phyloP scores from a whole-genome alignment of 2,113 vertebrate species.

The Mormyrus lacerda region DNA sequence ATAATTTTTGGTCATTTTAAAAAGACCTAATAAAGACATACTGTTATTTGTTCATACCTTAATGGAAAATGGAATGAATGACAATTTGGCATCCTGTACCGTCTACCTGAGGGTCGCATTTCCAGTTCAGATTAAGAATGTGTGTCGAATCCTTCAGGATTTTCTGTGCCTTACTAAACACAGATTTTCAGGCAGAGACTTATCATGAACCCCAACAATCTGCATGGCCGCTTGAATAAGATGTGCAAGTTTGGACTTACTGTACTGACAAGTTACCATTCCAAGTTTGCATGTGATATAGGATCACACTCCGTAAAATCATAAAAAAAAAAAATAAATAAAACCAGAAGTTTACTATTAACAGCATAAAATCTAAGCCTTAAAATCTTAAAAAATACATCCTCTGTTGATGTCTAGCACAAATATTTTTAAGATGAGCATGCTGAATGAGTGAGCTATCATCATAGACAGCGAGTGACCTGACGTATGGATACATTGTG shows the following conservation, averaged over 20 bases:
- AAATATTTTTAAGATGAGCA: not conserved
- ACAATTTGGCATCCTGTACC: too few species aligned
- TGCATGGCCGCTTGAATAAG: too few species aligned
- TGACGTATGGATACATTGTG: not conserved
- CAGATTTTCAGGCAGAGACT: too few species aligned
- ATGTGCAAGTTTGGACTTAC: not conserved
- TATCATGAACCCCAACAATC: too few species aligned
- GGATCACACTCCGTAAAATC: not conserved
- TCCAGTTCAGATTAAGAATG: too few species aligned
- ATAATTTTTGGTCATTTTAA: too few species aligned
- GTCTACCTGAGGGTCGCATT: too few species aligned
- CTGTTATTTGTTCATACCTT: too few species aligned
- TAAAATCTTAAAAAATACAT: not conserved
- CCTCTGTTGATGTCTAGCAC: not conserved
- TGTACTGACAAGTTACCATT: not conserved
- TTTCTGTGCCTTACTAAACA: too few species aligned
- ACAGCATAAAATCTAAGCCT: not conserved
- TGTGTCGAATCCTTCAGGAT: too few species aligned
- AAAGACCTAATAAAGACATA: too few species aligned
- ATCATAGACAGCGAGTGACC: not conserved
- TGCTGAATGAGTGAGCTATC: not conserved
- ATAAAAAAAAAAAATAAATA: not conserved
- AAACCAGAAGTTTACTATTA: not conserved
- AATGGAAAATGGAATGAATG: too few species aligned
- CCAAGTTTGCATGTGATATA: not conserved